Percentiles rank a stretch among this genome's conserved stretches.
Evolutionary conservation across 2,113 vertebrate species (phyloP).

Genomic region (Lasiurus borealis): DNA sequence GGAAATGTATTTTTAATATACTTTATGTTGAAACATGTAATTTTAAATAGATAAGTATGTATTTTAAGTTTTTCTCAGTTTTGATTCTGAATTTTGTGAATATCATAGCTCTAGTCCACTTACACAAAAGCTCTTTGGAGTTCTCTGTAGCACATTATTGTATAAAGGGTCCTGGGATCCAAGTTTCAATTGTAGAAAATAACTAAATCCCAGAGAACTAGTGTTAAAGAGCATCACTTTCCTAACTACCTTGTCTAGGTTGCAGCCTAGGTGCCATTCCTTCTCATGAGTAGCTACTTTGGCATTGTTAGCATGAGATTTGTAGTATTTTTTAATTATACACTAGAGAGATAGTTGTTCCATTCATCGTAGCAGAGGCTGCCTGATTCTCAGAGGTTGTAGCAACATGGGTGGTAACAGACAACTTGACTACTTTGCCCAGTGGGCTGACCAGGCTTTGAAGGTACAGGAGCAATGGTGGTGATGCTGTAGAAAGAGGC

Average conservation of each 20-base stretch:
- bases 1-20: background rate
- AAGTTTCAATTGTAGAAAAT: too few relatives aligned
- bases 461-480: rapidly evolving
- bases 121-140: background rate
- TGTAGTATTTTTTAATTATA: background rate
- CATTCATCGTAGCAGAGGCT: background rate
- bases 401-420: too few relatives aligned
- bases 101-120: too few relatives aligned
- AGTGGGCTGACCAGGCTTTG: background rate
- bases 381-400: background rate
- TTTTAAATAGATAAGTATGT: background rate
- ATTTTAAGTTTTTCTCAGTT: background rate
- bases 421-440: background rate
- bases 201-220: too few relatives aligned
- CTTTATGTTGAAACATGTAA: background rate
- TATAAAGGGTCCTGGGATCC: background rate
- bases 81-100: background rate
- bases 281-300: background rate
- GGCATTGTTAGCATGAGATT: background rate
- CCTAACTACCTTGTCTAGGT: background rate
- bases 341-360: background rate
- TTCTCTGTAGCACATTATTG: background rate
- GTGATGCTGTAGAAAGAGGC: background rate
- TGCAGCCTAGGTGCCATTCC: background rate
- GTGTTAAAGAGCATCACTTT: background rate